Evolutionary conservation across 2,113 vertebrate species (phyloP).

Genomic region (Genyomyrus donnyi): DNA sequence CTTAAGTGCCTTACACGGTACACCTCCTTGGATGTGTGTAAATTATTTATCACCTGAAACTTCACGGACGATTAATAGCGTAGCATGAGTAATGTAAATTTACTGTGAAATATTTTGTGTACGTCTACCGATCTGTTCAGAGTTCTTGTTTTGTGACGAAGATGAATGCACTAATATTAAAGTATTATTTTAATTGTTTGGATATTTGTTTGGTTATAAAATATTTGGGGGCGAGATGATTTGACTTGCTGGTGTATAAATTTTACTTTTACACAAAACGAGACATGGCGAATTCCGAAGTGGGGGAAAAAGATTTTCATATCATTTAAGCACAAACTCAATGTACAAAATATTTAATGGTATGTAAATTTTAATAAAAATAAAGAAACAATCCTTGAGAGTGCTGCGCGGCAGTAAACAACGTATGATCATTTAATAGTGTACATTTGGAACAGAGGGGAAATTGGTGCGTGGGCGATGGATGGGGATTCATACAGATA

Average conservation of each 20-base stretch:
- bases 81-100: neutral
- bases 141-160: slow-evolving; percentile 1
- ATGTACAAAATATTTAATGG: slow-evolving; percentile 33
- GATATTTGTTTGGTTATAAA: neutral
- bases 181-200: slow-evolving; percentile 16
- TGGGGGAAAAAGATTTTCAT: neutral
- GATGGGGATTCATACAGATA: neutral
- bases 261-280: neutral
- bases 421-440: slow-evolving; percentile 42
- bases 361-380: slow-evolving; percentile 61
- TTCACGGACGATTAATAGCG: neutral
- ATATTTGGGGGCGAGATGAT: neutral
- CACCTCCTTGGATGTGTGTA: neutral
- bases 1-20: neutral
- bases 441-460: slow-evolving; percentile 33
- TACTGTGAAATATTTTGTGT: slow-evolving; percentile 1
- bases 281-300: neutral
- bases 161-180: slow-evolving; percentile 21
- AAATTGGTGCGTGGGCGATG: neutral
- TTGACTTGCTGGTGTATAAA: neutral
- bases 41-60: neutral
- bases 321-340: slow-evolving; percentile 23
- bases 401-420: slow-evolving; percentile 47
- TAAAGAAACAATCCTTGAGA: slow-evolving; percentile 52
- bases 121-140: neutral